A percentile compares a stretch with the other conserved stretches of the same genome.
Conservation (phyloP, 1,140 invertebrate genomes). For the Potamilus streckersoni region DNA sequence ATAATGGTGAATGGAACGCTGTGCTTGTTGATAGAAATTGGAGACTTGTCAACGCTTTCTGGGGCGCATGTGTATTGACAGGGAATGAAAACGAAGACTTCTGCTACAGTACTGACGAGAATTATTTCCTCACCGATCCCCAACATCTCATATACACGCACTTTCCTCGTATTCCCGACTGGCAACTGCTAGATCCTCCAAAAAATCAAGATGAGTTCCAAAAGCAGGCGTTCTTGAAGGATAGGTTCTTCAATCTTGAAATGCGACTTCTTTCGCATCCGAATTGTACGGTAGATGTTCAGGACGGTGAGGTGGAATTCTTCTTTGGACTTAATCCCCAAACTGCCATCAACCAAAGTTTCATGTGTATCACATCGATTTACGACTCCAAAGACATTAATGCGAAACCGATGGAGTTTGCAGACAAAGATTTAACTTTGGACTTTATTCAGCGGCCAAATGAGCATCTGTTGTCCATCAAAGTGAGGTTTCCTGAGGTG, state of each 20-base stretch:
- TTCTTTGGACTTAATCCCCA: conserved; percentile 44
- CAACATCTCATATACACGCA: conserved; percentile 71
- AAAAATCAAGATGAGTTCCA: conserved; percentile 47
- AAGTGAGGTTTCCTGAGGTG: conserved; percentile 48
- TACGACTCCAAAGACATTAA: conserved; percentile 35
- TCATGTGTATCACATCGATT: conserved; percentile 39
- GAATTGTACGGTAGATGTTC: conserved; percentile 40
- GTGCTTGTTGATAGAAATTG: conserved; percentile 52
- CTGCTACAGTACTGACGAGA: conserved; percentile 59
- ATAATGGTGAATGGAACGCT: conserved; percentile 58
- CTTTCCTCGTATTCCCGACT: conserved; percentile 66
- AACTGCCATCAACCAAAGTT: conserved; percentile 32
- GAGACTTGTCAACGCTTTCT: conserved; percentile 55
- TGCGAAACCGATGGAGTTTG: conserved; percentile 29
- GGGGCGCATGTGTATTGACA: conserved; percentile 51
- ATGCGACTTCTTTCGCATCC: conserved; percentile 46
- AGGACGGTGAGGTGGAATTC: conserved; percentile 48
- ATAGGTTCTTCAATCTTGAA: conserved; percentile 54
- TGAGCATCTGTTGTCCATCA: conserved; percentile 40
- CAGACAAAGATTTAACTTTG: conserved; percentile 43
- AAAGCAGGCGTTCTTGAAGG: conserved; percentile 51
- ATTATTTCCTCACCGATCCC: conserved; percentile 72
- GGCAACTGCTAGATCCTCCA: conserved; percentile 49
- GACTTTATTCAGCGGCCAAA: conserved; percentile 51
- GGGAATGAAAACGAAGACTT: conserved; percentile 37